These are phyloP conservation scores for Remorina albescens DNA, from an alignment of 2,797 vertebrate species.

Conservation along the genomic window DNA sequence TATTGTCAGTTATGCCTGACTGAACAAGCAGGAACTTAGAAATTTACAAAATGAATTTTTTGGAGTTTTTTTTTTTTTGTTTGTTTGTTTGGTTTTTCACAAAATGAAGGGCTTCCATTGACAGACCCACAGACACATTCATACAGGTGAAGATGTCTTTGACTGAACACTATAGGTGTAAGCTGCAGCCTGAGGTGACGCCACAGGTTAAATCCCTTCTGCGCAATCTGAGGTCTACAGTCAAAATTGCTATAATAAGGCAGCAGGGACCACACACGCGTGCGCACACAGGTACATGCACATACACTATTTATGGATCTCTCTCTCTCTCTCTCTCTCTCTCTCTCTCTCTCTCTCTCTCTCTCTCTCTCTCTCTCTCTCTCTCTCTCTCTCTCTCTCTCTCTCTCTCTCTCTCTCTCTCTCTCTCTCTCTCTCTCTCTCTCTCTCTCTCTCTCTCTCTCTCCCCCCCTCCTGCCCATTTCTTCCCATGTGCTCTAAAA, in stretches of 20 bases:
- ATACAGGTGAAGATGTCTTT: slow-evolving; percentile 22
- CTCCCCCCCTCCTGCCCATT: slow-evolving; percentile 31
- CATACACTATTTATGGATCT: slow-evolving; percentile 83
- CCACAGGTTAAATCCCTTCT: slow-evolving; percentile 84
- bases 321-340: slow-evolving; percentile 25
- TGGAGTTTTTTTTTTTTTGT: too few species aligned
- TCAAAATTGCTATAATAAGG: slow-evolving; percentile 79
- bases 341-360: slow-evolving; percentile 42
- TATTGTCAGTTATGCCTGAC: background rate
- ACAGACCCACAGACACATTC: background rate
- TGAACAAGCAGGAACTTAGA: background rate
- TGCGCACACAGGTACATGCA: slow-evolving; percentile 44
- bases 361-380: slow-evolving; percentile 34
- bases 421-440: slow-evolving; percentile 33
- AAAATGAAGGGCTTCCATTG: background rate
- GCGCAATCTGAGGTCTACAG: slow-evolving; percentile 83
- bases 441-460: slow-evolving; percentile 38
- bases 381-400: slow-evolving; percentile 34
- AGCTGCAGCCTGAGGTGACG: slow-evolving; percentile 83
- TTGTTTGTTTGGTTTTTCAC: slow-evolving; percentile 8
- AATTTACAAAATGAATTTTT: background rate
- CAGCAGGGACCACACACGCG: slow-evolving; percentile 73
- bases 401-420: slow-evolving; percentile 38
- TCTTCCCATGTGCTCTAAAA: slow-evolving; percentile 43
- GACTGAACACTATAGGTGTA: slow-evolving; percentile 65